Evolutionary conservation across 1,140 invertebrate genomes (phyloP), one percentile per base, ranked within the genome.

Genomic region (Ceratina calcarata): DNA sequence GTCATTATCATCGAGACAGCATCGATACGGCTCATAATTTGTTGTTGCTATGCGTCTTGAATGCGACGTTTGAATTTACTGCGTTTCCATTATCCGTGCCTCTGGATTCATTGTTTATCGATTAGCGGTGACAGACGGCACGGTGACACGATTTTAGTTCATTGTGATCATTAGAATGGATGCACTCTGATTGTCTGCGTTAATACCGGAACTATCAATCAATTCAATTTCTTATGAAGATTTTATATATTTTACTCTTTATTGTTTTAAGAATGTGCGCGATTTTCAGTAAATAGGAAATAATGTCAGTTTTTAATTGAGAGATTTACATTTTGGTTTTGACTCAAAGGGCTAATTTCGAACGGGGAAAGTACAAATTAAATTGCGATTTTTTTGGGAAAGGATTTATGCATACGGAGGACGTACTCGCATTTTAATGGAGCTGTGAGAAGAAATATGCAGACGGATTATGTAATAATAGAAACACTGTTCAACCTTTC

Each of bases 1-100:
- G 83, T 71, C 67, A 79, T 84, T 85, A 85, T 79, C 80, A 82
- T 85, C 83, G 69, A 69, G 72, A 64, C 74, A 70, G 74, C 74
- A 79, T 85, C 81, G 77, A 75, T 66, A 53, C 51, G 49, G 83
- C 18, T 71, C 22, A 69, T 78, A 78, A 78, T 72, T 64, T 65
- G 69, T 78, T 72, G 76, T 49, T 55, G 76, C 60, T 49, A 72
- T 55, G 49, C 68, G 68, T 78, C 76, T 72, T 72, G 22, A 57
- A 78, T 27, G 22, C 37, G 51, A 45, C 18, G 3, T n/a, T 20
- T 18, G 55, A 60, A 72, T 64, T 72, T 72, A 62, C 55, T 61
- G 53, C 74, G 15, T 51, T 60, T 68, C 65, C 74, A 58, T 58
- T 77, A 69, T 12, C 37, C 55, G 4, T 32, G 10, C 15, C 15